phyloP scores from a whole-genome alignment of 2,888 invertebrate genomes.

The Alviniconcha strummeri region DNA sequence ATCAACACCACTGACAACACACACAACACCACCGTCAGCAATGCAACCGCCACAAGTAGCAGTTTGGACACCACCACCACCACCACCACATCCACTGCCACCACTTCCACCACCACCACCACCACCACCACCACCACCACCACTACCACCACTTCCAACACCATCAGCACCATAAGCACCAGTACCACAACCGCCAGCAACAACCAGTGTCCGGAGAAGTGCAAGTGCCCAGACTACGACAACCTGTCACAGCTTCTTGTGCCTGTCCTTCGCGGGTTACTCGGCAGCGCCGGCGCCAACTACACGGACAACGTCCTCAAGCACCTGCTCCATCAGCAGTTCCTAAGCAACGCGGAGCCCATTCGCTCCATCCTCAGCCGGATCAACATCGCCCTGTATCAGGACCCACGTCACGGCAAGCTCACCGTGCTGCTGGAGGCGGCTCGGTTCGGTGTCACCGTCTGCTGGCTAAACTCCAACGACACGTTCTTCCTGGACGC shows the following conservation, averaged over 20 bases:
- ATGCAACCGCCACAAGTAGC: background rate
- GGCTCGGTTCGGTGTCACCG: background rate
- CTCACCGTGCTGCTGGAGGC: background rate
- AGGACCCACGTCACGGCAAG: background rate
- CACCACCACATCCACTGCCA: background rate
- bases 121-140: background rate
- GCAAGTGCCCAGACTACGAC: constrained; percentile 10
- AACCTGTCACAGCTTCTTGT: background rate
- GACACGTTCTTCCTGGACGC: constrained; percentile 16
- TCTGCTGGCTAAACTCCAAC: background rate
- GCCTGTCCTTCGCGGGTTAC: background rate
- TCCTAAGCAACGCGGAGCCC: background rate
- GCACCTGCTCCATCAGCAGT: background rate
- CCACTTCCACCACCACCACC: background rate
- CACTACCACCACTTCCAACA: background rate
- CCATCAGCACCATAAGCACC: background rate
- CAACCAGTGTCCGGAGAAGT: constrained; percentile 15
- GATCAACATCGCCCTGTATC: too few relatives aligned
- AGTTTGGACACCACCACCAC: background rate
- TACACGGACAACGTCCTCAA: background rate
- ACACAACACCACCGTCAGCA: background rate
- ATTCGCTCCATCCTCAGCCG: background rate
- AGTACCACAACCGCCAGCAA: background rate
- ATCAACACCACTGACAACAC: background rate
- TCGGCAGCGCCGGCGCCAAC: background rate